phyloP scores from a whole-genome alignment of 2,113 vertebrate genomes.

The Pomatorhinus ruficollis region DNA sequence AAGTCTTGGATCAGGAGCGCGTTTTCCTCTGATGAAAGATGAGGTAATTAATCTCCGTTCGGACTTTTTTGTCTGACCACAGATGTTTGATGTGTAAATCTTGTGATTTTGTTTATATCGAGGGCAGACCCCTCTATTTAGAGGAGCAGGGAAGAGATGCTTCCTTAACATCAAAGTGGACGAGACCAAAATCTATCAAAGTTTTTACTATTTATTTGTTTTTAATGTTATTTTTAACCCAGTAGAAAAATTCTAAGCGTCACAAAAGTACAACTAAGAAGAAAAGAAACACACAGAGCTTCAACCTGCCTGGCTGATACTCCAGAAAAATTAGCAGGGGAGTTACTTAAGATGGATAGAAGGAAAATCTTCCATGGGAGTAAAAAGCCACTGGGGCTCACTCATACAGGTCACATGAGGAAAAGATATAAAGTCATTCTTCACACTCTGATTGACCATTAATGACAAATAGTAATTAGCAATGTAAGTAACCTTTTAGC shows the following conservation, averaged over 20 bases:
- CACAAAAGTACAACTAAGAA: background rate
- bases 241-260: background rate
- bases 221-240: background rate
- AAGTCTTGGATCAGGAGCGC: background rate
- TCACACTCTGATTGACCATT: background rate
- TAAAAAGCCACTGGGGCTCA: background rate
- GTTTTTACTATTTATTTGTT: background rate
- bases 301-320: background rate
- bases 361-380: background rate
- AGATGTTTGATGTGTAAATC: background rate
- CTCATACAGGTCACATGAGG: background rate
- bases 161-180: background rate
- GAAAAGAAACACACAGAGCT: background rate
- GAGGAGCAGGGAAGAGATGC: background rate
- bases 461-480: background rate
- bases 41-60: slow-evolving; percentile 6
- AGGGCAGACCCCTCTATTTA: background rate
- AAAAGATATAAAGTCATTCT: background rate
- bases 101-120: background rate
- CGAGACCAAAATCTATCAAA: background rate
- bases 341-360: background rate
- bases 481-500: background rate
- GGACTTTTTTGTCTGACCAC: background rate
- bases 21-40: background rate
- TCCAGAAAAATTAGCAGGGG: background rate